Percentiles rank a stretch among this genome's conserved stretches.
Evolutionary conservation across 1,140 invertebrate species (phyloP).

Genomic region (Subanguina moxae): DNA sequence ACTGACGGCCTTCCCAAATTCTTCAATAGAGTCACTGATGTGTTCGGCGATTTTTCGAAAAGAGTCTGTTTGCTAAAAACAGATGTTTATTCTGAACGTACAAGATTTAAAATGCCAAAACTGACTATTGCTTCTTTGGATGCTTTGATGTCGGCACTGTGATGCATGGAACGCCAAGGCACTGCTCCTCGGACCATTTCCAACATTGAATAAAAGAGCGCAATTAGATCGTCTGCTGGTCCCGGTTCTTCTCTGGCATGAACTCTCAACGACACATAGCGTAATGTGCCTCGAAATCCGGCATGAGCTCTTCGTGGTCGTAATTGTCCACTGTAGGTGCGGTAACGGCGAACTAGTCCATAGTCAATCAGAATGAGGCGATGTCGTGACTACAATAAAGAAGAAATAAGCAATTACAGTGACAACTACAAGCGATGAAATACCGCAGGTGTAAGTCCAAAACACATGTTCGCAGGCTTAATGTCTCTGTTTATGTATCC

Average conservation of each 20-base stretch:
- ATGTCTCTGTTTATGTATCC: constrained; percentile 97
- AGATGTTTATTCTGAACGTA: neutral
- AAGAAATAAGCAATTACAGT: neutral
- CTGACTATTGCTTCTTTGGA: constrained; percentile 34
- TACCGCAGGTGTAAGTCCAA: constrained; percentile 37
- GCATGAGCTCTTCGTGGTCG: constrained; percentile 89
- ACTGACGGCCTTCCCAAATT: constrained; percentile 32
- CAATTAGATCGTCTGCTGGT: constrained; percentile 18
- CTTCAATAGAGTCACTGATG: constrained; percentile 30
- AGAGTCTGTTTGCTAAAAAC: constrained; percentile 34
- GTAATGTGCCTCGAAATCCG: constrained; percentile 92
- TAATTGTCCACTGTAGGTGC: constrained; percentile 81
- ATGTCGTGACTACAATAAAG: constrained; percentile 36
- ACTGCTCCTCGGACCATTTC: constrained; percentile 28
- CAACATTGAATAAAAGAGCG: constrained; percentile 25
- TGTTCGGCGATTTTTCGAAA: constrained; percentile 23
- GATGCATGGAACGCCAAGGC: constrained; percentile 23
- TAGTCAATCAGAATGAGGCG: constrained; percentile 78
- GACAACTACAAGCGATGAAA: too few relatives aligned
- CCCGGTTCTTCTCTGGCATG: constrained; percentile 79
- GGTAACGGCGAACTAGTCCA: constrained; percentile 88
- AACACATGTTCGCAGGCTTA: constrained; percentile 70
- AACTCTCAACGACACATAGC: constrained; percentile 98
- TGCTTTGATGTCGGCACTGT: constrained; percentile 26
- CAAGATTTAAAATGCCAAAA: neutral